Base-by-base conservation (phyloP, 2,797 vertebrate genomes). In the Mormyrus proboscirostris region DNA sequence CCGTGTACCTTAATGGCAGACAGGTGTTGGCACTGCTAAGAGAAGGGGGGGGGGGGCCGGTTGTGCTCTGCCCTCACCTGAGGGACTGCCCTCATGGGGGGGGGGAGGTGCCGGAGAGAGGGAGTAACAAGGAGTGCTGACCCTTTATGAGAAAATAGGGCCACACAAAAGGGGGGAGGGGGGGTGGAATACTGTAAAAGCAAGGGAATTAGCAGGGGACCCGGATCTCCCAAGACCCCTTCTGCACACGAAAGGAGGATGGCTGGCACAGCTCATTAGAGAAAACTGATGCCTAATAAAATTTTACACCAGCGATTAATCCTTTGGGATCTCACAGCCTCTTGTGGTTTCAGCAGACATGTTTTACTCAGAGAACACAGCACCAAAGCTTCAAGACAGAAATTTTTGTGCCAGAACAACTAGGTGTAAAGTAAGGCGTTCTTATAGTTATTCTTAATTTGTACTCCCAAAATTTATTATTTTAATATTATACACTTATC, bases 241-340 rank as follows among this genome's bases (percentile, higher is more conserved):
- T 96, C 95, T 96, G 95, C 95, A 95, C 95, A 94, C 95, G 96
- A 95, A 95, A 95, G 95, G 95, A 96, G 95, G 96, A 96, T 95
- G 96, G 96, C 95, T 96, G 95, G 95, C 96, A 96, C 96, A 96
- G 96, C 96, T 96, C 96, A 97, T 97, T 97, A 96, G 97, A 96
- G 96, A 97, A 65, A 97, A 97, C 97, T 96, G 96, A 96, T 96
- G 95, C 96, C 96, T 97, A 97, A 97, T 97, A 97, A 97, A 97
- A 97, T 96, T 96, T 96, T 96, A 97, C 96, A 96, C 96, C 96
- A 95, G 92, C 96, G 96, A 97, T 97, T 96, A 97, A 97, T 97
- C 96, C 96, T 96, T 96, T 95, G 96, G 96, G 96, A 96, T 95
- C 95, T 95, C 96, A 93, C 95, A 96, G 96, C 96, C 96, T 95